These are phyloP conservation scores for Limnephilus auricula DNA, from an alignment of 2,888 invertebrate genomes.

Conservation along the genomic window DNA sequence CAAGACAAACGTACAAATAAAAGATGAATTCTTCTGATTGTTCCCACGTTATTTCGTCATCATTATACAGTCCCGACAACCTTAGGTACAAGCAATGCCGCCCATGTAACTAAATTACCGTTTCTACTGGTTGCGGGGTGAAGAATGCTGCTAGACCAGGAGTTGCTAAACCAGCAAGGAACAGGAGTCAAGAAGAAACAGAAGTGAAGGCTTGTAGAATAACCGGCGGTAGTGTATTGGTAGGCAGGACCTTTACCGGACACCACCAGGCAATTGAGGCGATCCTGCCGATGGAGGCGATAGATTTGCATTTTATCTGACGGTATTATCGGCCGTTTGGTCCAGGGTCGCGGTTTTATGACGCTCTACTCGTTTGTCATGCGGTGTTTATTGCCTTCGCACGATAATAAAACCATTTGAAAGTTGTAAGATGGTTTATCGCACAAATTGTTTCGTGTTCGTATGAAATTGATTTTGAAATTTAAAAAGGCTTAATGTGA, in stretches of 20 bases:
- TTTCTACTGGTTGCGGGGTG: neutral
- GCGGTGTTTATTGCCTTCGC: neutral
- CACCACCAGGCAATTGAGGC: neutral
- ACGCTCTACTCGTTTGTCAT: neutral
- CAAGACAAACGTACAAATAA: neutral
- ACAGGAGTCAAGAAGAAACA: neutral
- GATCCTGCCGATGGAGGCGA: constrained; percentile 14
- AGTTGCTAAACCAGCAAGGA: neutral
- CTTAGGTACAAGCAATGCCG: neutral
- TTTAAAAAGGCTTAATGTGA: neutral
- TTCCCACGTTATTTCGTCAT: neutral
- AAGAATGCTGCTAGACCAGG: neutral
- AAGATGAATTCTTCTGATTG: neutral
- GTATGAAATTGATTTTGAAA: neutral
- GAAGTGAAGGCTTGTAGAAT: neutral
- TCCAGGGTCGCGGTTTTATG: constrained; percentile 30
- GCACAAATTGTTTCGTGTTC: too few species aligned
- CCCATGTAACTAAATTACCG: neutral
- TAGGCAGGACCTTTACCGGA: neutral
- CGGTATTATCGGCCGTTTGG: constrained; percentile 47
- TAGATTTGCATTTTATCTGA: constrained; percentile 63
- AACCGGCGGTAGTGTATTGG: neutral
- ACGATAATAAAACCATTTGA: neutral
- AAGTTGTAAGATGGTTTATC: neutral
- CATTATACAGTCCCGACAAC: neutral